phyloP scores from a whole-genome alignment of 1,140 invertebrate species.

The Pomacea maculata region DNA sequence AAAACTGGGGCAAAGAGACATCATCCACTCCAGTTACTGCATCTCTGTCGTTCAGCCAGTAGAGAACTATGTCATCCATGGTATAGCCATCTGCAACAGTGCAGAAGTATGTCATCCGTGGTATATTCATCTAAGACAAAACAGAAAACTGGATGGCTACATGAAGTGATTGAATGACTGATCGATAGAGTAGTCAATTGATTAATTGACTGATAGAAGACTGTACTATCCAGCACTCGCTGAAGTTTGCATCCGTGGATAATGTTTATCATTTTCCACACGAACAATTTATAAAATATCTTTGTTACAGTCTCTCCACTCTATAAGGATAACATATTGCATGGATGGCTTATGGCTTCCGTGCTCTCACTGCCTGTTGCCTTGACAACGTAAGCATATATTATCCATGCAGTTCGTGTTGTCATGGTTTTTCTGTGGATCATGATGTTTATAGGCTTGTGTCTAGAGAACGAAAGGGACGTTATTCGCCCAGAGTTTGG shows the following conservation, averaged over 20 bases:
- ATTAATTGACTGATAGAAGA: neutral
- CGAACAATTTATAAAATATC: too few relatives aligned
- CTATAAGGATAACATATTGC: too few relatives aligned
- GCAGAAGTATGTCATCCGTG: neutral
- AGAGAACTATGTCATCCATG: conserved; percentile 96
- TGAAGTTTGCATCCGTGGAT: too few relatives aligned
- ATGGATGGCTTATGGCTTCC: too few relatives aligned
- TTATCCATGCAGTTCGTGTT: neutral
- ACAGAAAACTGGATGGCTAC: neutral
- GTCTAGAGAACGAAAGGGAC: too few relatives aligned
- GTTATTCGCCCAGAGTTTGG: too few relatives aligned
- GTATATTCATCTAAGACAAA: neutral
- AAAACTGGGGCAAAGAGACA: conserved; percentile 94
- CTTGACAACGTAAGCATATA: neutral
- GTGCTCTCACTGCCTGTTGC: too few relatives aligned
- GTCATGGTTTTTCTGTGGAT: neutral
- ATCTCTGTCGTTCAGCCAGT: conserved; percentile 82
- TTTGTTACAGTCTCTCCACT: too few relatives aligned
- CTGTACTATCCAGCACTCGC: too few relatives aligned
- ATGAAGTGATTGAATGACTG: neutral
- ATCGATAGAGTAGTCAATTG: too few relatives aligned
- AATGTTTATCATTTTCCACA: too few relatives aligned
- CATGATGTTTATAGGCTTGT: too few relatives aligned
- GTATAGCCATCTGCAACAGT: conserved; percentile 90
- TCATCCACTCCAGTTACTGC: conserved; percentile 89